Base-by-base conservation (phyloP, 2,113 vertebrate genomes). In the Dipodomys stephensi region DNA sequence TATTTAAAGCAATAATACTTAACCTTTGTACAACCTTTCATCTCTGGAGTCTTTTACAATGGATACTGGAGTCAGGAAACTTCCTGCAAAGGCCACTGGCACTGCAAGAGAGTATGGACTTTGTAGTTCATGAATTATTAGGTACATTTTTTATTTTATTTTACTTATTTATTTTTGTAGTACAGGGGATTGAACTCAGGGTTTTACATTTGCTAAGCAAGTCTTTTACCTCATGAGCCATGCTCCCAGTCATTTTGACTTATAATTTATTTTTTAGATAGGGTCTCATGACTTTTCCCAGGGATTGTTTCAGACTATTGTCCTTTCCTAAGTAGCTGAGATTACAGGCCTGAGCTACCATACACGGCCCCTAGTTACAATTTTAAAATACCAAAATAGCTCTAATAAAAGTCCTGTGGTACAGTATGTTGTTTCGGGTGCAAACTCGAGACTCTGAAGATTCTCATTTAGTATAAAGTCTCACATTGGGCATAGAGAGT, bases 1-100 rank as follows among this genome's bases (percentile, higher is more conserved):
- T 96, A 94, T 87, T 96, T 95, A 96, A 93, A 93, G 86, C 53
- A 93, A 94, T 93, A 94, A 79, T 93, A 88, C 71, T 93, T 96
- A 96, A 92, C 80, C 88, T 95, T 96, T 95, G 78, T 27, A 77
- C 65, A 88, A 44, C 25, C 86, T 93, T 93, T 93, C 32, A 73
- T 92, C 87, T 92, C 67, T 27, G 62, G 82, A 91, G 82, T 94
- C 82, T 85, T 96, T 88, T 88, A 60, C 91, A 92, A 83, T 83
- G 74, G 16, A 2, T 81, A 46, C 64, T 79, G 20, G 91, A 90
- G 39, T 73, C 74, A 93, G 85, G 80, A 95, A 95, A 79, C 25
- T 79, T 95, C 49, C 28, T 65, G 22, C 76, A 91, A 95, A 96
- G 90, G 69, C 32, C 44, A 71, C 6, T 81, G 64, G 35, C 77